Base-by-base conservation (phyloP, 2,797 vertebrate genomes). In the Sebastes alutus region DNA sequence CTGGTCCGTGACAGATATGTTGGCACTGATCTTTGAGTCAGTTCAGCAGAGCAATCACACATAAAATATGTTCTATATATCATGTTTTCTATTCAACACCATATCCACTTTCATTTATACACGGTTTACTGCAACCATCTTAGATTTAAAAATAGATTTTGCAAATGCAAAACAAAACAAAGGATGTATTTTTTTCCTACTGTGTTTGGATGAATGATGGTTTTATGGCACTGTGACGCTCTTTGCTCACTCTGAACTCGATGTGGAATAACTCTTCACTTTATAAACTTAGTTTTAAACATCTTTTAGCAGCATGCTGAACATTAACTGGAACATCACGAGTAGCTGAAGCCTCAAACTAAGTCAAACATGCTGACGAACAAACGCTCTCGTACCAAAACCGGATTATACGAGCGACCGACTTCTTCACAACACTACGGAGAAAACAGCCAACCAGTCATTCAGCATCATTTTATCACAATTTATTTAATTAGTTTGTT, bases 231-330 rank as follows among this genome's bases (percentile, higher is more conserved):
- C 87, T 75, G 87, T 77, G 83, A 78, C 46, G 18, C 89, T 90
- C 85, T 81, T 80, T 29, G 75, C 71, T 89, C 72, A 74, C 73
- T 88, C 74, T 75, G 42, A 49, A 88, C 77, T 74, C 20, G 65
- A 80, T 83, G 77, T 72, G 78, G 72, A 87, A 84, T 73, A 67
- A 88, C 70, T 86, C 72, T 74, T 87, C 23, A 84, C 75, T 75
- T 65, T 80, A 78, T 67, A 60, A 73, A 67, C 59, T 77, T 68
- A 56, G 75, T 81, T 81, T 84, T 68, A 16, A 78, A 90, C 74
- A 75, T 80, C 63, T 86, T 90, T 84, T 86, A 89, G 92, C 92
- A 84, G 89, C 93, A 94, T 94, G 93, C 94, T 87, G 61, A 89
- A 94, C 88, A 91, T 86, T 65, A 83, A 92, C 80, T 20, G 85